Conservation (phyloP, 2,797 vertebrate genomes). For the Anguilla pacifica region DNA sequence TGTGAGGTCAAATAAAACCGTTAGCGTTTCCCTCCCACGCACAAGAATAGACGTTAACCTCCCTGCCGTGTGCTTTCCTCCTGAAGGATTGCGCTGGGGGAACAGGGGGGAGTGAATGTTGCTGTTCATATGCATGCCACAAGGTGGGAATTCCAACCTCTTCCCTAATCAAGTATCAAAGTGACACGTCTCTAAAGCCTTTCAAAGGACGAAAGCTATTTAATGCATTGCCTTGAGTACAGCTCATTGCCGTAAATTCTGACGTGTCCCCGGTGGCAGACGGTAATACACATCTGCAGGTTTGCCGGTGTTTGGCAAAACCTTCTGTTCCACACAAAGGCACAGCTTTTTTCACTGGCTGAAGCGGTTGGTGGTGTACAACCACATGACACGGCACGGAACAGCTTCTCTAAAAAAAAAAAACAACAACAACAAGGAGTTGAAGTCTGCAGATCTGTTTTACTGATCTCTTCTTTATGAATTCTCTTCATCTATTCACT, state of each 20-base stretch:
- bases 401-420: neutral
- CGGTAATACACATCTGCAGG: constrained; percentile 40
- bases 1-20: neutral
- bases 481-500: neutral
- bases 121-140: constrained; percentile 46
- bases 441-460: neutral
- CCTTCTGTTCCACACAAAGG: constrained; percentile 21
- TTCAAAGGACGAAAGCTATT: constrained; percentile 68
- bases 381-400: neutral
- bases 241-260: constrained; percentile 69
- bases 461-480: neutral
- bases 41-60: neutral
- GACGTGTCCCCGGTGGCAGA: constrained; percentile 41
- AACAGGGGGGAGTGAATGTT: neutral
- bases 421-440: neutral
- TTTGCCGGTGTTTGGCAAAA: constrained; percentile 9
- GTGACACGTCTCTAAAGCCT: constrained; percentile 64
- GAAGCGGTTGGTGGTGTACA: neutral
- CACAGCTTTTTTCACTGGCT: neutral
- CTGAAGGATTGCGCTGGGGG: neutral
- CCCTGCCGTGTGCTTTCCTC: neutral
- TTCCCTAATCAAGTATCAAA: constrained; percentile 73
- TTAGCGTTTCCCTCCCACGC: neutral
- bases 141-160: constrained; percentile 37
- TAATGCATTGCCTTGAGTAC: constrained; percentile 68